A percentile compares a stretch with the other conserved stretches of the same genome.
These are phyloP conservation scores for Neomonachus schauinslandi DNA, from an alignment of 2,113 vertebrate genomes.

Conservation along the genomic window DNA sequence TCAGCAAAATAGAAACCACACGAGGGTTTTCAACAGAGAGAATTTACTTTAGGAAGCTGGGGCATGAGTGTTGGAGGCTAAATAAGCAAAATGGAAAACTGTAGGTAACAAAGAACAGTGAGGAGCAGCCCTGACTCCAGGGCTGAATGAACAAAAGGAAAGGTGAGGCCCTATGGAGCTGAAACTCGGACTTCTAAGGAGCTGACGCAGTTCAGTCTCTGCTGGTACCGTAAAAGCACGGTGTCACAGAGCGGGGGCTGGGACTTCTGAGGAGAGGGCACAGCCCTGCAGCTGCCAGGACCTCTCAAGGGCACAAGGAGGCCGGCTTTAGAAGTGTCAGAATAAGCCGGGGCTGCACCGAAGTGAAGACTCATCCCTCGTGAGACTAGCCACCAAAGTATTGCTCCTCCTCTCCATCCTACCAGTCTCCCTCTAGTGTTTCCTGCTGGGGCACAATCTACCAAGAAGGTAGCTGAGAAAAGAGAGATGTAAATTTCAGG, in stretches of 20 bases:
- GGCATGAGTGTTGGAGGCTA: not conserved
- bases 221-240: not conserved
- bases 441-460: not conserved
- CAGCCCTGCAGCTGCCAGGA: not conserved
- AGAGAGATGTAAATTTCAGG: not conserved
- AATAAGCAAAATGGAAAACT: not conserved
- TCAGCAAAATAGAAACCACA: not conserved
- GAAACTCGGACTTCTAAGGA: not conserved
- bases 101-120: not conserved
- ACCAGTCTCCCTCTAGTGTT: not conserved
- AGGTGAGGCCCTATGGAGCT: not conserved
- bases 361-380: not conserved
- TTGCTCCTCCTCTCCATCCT: not conserved
- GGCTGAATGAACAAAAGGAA: not conserved
- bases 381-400: not conserved
- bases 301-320: accelerated
- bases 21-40: not conserved
- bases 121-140: not conserved
- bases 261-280: not conserved
- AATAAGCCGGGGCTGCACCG: not conserved
- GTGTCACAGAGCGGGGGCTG: not conserved
- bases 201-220: not conserved
- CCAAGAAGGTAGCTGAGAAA: not conserved
- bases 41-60: not conserved
- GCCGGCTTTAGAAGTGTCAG: not conserved